Conservation (phyloP, 2,888 invertebrate species). For the Hemicrepidius hirtus region DNA sequence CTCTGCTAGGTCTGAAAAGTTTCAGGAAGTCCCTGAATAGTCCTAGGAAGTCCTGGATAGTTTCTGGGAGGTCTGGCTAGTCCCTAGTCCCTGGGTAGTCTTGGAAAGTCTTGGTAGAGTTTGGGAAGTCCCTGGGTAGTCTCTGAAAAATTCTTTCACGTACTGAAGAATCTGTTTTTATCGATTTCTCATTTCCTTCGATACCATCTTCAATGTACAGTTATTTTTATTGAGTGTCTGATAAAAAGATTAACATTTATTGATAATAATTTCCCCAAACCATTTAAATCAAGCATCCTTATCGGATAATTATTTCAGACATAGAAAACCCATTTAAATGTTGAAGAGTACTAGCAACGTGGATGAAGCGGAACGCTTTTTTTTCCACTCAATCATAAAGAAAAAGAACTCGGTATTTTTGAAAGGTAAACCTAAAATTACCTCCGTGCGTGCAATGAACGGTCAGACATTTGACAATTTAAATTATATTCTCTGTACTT, state of each 20-base stretch:
- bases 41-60: no score
- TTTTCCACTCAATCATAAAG: conserved; percentile 5
- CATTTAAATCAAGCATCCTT: not conserved
- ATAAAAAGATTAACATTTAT: not conserved
- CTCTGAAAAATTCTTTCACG: no score
- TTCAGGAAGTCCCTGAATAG: no score
- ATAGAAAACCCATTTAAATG: conserved; percentile 9
- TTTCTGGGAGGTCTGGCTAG: no score
- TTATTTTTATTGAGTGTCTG: not conserved
- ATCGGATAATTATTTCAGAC: not conserved
- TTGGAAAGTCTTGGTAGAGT: no score
- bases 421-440: conserved; percentile 51
- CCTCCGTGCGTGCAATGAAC: conserved; percentile 62
- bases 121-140: no score
- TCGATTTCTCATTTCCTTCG: not conserved
- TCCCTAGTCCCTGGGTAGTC: no score
- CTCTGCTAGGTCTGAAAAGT: no score
- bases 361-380: conserved; percentile 31
- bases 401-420: conserved; percentile 33
- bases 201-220: not conserved
- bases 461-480: conserved; percentile 65
- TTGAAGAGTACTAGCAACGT: not conserved
- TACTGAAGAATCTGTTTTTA: no score
- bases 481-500: conserved; percentile 50
- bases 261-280: not conserved